These are phyloP conservation scores for Athene noctua DNA, from an alignment of 2,113 vertebrate genomes.

Conservation along the genomic window DNA sequence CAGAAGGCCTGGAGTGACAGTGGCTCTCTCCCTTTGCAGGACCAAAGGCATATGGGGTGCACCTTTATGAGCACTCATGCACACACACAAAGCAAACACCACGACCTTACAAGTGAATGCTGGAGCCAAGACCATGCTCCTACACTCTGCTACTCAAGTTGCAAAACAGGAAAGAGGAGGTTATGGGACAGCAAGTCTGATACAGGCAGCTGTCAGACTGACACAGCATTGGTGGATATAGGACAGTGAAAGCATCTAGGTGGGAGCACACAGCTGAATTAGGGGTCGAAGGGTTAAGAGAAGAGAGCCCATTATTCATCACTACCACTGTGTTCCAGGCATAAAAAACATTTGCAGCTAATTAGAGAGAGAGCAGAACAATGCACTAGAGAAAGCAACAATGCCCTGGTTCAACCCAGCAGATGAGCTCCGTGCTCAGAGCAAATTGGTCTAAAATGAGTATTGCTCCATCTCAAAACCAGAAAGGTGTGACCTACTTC, in stretches of 20 bases:
- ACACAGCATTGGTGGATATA: neutral
- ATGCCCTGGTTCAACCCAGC: constrained; percentile 58
- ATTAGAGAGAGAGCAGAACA: constrained; percentile 62
- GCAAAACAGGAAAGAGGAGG: neutral
- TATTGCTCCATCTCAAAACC: constrained; percentile 58
- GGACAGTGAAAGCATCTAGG: constrained; percentile 42
- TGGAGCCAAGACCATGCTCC: neutral
- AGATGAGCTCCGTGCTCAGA: constrained; percentile 63
- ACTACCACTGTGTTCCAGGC: constrained; percentile 45
- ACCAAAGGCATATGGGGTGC: neutral
- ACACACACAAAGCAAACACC: neutral
- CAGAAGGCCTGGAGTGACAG: neutral
- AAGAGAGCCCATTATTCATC: constrained; percentile 59
- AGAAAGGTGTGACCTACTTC: constrained; percentile 62
- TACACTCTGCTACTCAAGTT: neutral
- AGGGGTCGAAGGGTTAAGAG: constrained; percentile 56
- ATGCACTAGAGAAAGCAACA: constrained; percentile 67
- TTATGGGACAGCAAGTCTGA: neutral
- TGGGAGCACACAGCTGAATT: constrained; percentile 31
- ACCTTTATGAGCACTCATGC: neutral
- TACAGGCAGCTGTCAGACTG: neutral
- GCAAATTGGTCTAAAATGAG: constrained; percentile 64
- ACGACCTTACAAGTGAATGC: neutral
- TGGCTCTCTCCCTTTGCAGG: neutral
- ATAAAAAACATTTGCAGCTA: constrained; percentile 67